These are phyloP conservation scores for Sapayoa aenigma DNA, from an alignment of 2,113 vertebrate genomes.

Conservation along the genomic window DNA sequence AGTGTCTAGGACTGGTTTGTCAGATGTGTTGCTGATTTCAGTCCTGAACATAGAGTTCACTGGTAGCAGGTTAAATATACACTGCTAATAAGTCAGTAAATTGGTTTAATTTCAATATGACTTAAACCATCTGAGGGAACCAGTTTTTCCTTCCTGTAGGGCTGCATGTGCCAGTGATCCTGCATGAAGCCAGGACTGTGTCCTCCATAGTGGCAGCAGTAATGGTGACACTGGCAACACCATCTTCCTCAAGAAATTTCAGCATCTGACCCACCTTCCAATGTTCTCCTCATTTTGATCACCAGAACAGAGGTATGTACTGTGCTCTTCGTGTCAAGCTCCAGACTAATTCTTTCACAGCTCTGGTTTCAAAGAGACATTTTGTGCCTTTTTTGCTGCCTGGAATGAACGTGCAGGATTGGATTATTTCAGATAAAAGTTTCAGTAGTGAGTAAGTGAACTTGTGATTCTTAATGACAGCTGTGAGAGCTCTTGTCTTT, in stretches of 20 bases:
- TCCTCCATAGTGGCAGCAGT: not conserved
- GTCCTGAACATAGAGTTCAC: not conserved
- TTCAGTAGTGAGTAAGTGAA: constrained; percentile 12
- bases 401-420: not conserved
- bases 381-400: not conserved
- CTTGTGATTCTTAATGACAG: constrained; percentile 24
- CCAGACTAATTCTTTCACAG: not conserved
- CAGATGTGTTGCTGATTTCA: not conserved
- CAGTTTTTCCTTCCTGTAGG: not conserved
- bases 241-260: not conserved
- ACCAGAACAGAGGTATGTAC: not conserved
- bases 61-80: not conserved
- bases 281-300: not conserved
- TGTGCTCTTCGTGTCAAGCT: rapidly evolving
- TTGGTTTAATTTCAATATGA: not conserved
- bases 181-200: not conserved
- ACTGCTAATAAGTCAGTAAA: not conserved
- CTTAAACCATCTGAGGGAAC: not conserved
- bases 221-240: not conserved
- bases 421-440: not conserved
- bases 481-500: not conserved
- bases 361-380: not conserved
- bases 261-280: not conserved
- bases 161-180: not conserved
- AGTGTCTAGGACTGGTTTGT: not conserved